These are phyloP conservation scores for Rhyacichthys aspro DNA, from an alignment of 2,797 vertebrate species.

Conservation along the genomic window DNA sequence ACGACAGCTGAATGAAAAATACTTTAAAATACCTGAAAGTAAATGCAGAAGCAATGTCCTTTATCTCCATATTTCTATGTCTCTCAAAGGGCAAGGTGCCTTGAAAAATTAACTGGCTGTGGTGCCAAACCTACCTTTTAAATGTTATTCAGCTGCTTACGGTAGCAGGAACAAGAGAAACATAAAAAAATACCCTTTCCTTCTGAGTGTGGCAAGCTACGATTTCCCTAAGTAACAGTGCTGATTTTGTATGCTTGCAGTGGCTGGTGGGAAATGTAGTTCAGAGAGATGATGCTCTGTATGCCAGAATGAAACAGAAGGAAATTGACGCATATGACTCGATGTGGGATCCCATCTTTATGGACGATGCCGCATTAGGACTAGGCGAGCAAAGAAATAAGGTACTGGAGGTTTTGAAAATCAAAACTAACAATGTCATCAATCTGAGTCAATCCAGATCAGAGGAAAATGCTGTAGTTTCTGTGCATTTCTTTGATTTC, in stretches of 20 bases:
- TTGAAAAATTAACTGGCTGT: conserved; percentile 67
- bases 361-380: conserved; percentile 88
- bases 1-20: conserved; percentile 25
- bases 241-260: conserved; percentile 90
- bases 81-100: conserved; percentile 71
- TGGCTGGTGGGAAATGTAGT: conserved; percentile 90
- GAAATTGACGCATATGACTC: conserved; percentile 89
- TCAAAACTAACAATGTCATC: conserved; percentile 82
- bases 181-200: conserved; percentile 70
- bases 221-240: conserved; percentile 83
- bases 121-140: conserved; percentile 70
- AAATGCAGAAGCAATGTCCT: conserved; percentile 69
- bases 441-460: conserved; percentile 83
- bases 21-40: conserved; percentile 55
- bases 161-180: conserved; percentile 71
- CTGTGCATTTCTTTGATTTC: conserved; percentile 80
- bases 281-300: conserved; percentile 89
- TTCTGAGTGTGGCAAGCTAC: conserved; percentile 81
- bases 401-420: conserved; percentile 85
- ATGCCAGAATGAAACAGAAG: conserved; percentile 90
- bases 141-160: conserved; percentile 71
- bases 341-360: conserved; percentile 89
- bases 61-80: conserved; percentile 76
- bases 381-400: conserved; percentile 89
- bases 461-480: conserved; percentile 82